Evolutionary conservation across 37 sponge, comb jelly and placozoan species (phyloP).

Genomic region (Tethya wilhelma): DNA sequence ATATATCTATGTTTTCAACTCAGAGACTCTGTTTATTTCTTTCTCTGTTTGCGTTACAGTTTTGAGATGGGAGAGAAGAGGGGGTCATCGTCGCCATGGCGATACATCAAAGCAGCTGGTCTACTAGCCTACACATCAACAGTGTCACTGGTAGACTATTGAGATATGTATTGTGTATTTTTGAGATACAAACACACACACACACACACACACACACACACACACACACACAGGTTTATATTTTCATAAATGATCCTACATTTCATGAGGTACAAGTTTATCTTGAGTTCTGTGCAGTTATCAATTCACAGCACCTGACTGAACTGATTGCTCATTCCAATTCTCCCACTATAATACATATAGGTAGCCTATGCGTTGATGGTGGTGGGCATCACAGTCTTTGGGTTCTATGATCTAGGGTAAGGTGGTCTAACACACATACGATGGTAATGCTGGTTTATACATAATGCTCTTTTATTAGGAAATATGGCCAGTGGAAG

Average conservation of each 20-base stretch:
- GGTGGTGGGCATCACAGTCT: constrained; percentile 30
- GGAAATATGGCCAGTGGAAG: constrained; percentile 33
- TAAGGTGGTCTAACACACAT: no score
- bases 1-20: neutral
- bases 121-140: constrained; percentile 24
- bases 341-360: neutral
- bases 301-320: no score
- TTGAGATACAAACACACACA: neutral
- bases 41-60: neutral
- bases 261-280: constrained; percentile 36
- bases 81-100: neutral
- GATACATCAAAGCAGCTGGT: constrained; percentile 20
- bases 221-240: constrained; percentile 22
- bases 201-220: neutral
- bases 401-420: constrained; percentile 33
- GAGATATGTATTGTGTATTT: neutral
- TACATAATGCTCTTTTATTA: neutral
- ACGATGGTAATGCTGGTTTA: neutral
- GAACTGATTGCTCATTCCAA: neutral
- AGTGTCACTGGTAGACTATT: constrained; percentile 16
- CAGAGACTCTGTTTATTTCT: neutral
- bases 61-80: constrained; percentile 40
- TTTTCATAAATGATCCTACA: constrained; percentile 45
- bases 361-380: constrained; percentile 59
- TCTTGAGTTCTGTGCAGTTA: no score